Evolutionary conservation across 2,113 vertebrate genomes (phyloP).

Genomic region (human (Homo sapiens)): GRCh38 chr2:185031501-185032000

Average conservation of each 20-base stretch:
- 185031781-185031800: neutral
- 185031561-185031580: too few relatives aligned
- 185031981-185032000: neutral
- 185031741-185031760: neutral
- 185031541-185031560: too few relatives aligned
- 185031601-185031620: too few relatives aligned
- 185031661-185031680: neutral
- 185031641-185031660: neutral
- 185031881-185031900: neutral
- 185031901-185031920: neutral
- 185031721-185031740: neutral
- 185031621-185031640: too few relatives aligned
- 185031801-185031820: neutral
- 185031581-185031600: too few relatives aligned
- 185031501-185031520: too few relatives aligned
- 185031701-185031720: neutral
- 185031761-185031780: neutral
- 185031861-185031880: neutral
- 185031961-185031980: neutral
- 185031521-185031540: too few relatives aligned
- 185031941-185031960: neutral
- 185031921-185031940: neutral
- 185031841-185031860: neutral
- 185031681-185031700: neutral
- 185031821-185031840: neutral